Base-by-base conservation (phyloP, 2,797 vertebrate genomes). In the Hipposideros larvatus region DNA sequence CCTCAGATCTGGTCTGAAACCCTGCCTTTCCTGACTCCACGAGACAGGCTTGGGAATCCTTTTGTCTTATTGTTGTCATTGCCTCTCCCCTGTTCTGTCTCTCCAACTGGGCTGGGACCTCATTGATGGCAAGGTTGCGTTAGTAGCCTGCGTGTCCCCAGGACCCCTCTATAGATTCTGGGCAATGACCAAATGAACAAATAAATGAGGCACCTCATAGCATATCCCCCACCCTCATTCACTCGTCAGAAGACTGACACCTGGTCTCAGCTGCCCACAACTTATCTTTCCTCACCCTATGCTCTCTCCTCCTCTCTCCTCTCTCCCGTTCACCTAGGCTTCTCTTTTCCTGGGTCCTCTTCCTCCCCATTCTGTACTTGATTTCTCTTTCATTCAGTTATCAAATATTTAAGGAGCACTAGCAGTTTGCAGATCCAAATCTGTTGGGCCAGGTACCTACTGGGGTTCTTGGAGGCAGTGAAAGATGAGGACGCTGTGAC, bases 271-370 rank as follows among this genome's bases (percentile, higher is more conserved):
- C 41, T 80, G 11, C 51, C 31, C 28, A 70, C 43, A 71, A 51
- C 21, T 5, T 61, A 14, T 28, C 37, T 34, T 75, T 90, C 66
- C 68, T 91, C 15, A 61, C 22, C 13, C 28, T 28, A 18, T 3
- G 3, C 31, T 43, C 13, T 83, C 18, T 88, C 63, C 14, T 66
- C 11, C 61, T 22, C 34, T 84, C 4, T 46, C 51, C 14, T 51
- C 46, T 43, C 43, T 9, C 41, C 48, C 43, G 79, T 86, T 94
- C 28, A 65, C 57, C 18, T 87, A 68, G 31, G 11, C 51, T 83
- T 91, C 75, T 86, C 37, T 92, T 92, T 90, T 79, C 46, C 75
- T 90, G 13, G 7, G 57, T 68, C 48, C 7, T 93, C 37, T 82
- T 68, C 34, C 77, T 46, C 18, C 24, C 51, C 22, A 73, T 14